Base-by-base conservation (phyloP, 2,113 vertebrate species). In the Anthoscopus minutus region DNA sequence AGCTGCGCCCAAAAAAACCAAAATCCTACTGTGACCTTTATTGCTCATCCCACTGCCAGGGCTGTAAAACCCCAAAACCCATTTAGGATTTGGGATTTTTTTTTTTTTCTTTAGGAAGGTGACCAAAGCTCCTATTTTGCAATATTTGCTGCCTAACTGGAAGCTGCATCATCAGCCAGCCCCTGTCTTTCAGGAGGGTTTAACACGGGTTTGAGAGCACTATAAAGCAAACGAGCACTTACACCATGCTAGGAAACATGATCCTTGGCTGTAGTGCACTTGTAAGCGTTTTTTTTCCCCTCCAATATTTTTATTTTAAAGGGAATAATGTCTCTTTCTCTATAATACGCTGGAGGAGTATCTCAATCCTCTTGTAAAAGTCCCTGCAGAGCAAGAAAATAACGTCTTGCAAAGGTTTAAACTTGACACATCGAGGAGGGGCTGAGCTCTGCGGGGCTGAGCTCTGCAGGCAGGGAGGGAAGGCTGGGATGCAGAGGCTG, bases 301-400 rank as follows among this genome's bases (percentile, higher is more conserved):
- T 72, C 74, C 60, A 82, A 82, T 89, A 87, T 71, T 82, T 96
- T 73, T 73, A 92, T 89, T 95, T 97, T 93, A 94, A 80, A 80
- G 50, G 61, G 54, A 95, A 93, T 80, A 91, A 82, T 2, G 33
- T 89, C 93, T 56, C 93, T 78, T 51, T 42, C 62, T 38, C n/a
- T 21, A 10, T 51, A 89, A 97, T 28, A 62, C 54, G 33, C 82
- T 13, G 30, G 58, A 89, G 81, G 91, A 92, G 79, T 33, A 31
- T 12, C 92, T 91, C 86, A 78, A 88, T 86, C 92, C 93, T 97
- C 94, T 93, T 65, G 78, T 89, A 77, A 28, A 92, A 94, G 81
- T 89, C 89, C 84, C 93, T 15, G 60, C 67, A 58, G 92, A 88
- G 85, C 53, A 73, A 1, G 60, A 78, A 95, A 95, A 93, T 51